Conservation (phyloP, 1,140 invertebrate genomes). For the Pseudomyrmex concolor region DNA sequence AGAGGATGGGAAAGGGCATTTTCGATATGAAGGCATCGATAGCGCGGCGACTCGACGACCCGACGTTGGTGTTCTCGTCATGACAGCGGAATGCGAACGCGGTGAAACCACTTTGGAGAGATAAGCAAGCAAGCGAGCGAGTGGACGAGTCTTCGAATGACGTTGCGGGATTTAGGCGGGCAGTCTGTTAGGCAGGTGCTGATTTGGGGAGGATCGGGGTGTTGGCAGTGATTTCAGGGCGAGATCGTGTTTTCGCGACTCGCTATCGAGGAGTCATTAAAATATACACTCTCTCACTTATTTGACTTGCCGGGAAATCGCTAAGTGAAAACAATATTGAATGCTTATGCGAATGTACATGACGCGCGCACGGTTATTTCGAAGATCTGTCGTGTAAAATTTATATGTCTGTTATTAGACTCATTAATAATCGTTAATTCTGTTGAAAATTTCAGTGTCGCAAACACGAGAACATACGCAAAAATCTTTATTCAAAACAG, state of each 20-base stretch:
- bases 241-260: constrained; percentile 54
- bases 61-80: not conserved
- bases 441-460: no score
- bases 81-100: not conserved
- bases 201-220: constrained; percentile 78
- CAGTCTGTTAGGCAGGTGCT: constrained; percentile 77
- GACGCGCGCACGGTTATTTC: not conserved
- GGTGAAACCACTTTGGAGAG: no score
- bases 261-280: constrained; percentile 64
- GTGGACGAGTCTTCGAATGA: constrained; percentile 68
- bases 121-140: constrained; percentile 33
- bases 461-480: no score
- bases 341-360: not conserved
- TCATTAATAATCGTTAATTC: no score
- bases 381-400: no score
- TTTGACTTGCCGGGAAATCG: constrained; percentile 48
- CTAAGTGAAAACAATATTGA: not conserved
- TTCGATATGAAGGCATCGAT: constrained; percentile 23
- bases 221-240: constrained; percentile 58
- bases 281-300: constrained; percentile 18
- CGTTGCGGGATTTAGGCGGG: constrained; percentile 71
- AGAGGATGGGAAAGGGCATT: not conserved
- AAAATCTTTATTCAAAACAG: no score
- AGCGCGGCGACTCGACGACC: not conserved
- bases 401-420: no score